Evolutionary conservation across 2,797 vertebrate species (phyloP).

Genomic region (Chaetophractus vellerosus): DNA sequence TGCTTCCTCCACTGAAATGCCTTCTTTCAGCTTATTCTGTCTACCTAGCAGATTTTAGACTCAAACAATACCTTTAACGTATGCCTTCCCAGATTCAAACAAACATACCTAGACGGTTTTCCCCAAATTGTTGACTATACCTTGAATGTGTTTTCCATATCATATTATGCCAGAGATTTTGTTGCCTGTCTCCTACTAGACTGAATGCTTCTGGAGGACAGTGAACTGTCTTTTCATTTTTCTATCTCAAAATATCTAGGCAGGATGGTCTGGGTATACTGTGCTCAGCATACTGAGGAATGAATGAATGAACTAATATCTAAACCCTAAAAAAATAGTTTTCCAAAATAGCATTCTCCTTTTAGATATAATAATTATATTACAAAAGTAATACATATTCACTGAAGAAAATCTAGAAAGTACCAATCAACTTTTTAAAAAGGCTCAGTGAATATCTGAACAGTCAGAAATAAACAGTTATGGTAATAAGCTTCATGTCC

Average conservation of each 20-base stretch:
- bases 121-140: not conserved
- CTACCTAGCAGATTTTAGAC: not conserved
- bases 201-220: not conserved
- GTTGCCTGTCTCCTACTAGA: not conserved
- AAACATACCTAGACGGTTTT: not conserved
- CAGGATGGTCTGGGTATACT: not conserved
- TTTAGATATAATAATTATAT: constrained; percentile 27
- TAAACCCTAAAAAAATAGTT: constrained; percentile 30
- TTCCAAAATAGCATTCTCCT: not conserved
- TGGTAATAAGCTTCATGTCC: not conserved
- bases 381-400: not conserved
- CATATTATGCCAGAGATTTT: not conserved
- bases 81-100: not conserved
- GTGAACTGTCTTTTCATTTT: not conserved
- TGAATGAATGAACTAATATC: not conserved
- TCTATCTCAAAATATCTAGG: not conserved
- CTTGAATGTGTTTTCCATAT: not conserved
- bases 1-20: not conserved
- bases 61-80: constrained; percentile 6
- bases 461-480: constrained; percentile 20
- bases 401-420: constrained; percentile 41
- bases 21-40: not conserved
- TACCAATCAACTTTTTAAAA: constrained; percentile 4
- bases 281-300: not conserved
- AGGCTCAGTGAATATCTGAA: not conserved